Base-by-base conservation (phyloP, 2,888 invertebrate species). In the Agrotis puta region DNA sequence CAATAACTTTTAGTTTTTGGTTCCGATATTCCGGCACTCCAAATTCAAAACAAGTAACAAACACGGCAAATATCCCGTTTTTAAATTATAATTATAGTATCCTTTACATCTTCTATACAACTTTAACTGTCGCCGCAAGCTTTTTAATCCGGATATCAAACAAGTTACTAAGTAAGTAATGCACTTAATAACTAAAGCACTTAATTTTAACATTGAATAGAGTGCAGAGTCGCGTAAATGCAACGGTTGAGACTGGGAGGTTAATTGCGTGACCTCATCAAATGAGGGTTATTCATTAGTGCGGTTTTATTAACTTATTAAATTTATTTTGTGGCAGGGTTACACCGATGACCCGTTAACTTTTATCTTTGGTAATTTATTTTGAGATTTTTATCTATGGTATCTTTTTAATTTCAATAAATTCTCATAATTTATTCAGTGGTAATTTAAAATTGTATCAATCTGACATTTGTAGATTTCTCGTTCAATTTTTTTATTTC, bases 211-310 rank as follows among this genome's bases (percentile, higher is more conserved):
- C 33, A 53, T 11, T 18, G n/a, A 48, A 65, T 59, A 45, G 18
- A 70, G 57, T 68, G 56, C 71, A 54, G 67, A 70, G 39, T 43
- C 54, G 43, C 56, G 56, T 24, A 57, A 66, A 61, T 64, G 53
- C 64, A 45, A 53, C 64, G 62, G 24, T 53, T 64, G 48, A 65
- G 64, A 79, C 68, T 67, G 54, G 2, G 74, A 83, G 89, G 88
- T 89, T 88, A 90, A 90, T 88, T 83, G 83, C 64, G 82, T 86
- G 88, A 89, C 88, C 89, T 69, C 77, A 64, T 81, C 81, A 75
- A 43, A 18, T 5, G 51, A 57, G 39, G 67, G 27, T 20, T 65
- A 73, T 63, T 85, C 80, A 79, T 81, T 61, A 72, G 59, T 59
- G 72, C 69, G 80, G 33, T 50, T 54, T 63, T 77, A 73, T 68